Percentiles rank a stretch among this genome's conserved stretches.
phyloP scores from a whole-genome alignment of 2,888 invertebrate genomes.

The Germaria angustata region DNA sequence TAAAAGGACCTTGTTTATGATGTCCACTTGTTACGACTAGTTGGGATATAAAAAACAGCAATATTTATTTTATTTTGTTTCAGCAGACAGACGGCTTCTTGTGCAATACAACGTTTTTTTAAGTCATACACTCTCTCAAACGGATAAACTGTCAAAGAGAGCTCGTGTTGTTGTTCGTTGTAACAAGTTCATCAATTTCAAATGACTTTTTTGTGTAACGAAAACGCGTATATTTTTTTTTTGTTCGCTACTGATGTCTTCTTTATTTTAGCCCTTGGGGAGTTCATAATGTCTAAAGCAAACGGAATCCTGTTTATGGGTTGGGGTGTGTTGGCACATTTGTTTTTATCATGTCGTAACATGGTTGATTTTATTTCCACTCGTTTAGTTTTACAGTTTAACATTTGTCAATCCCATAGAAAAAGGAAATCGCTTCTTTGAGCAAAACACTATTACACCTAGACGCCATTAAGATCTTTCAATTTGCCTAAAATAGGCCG shows the following conservation, averaged over 20 bases:
- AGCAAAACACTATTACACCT: neutral
- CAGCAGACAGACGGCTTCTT: constrained; percentile 26
- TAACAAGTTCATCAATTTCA: constrained; percentile 77
- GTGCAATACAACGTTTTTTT: constrained; percentile 26
- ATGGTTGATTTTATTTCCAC: constrained; percentile 66
- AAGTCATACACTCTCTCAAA: neutral
- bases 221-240: constrained; percentile 55
- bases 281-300: constrained; percentile 3
- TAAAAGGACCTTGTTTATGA: constrained; percentile 43
- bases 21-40: constrained; percentile 57
- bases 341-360: constrained; percentile 71
- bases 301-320: neutral
- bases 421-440: constrained; percentile 45
- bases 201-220: constrained; percentile 69
- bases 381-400: constrained; percentile 74
- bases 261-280: constrained; percentile 52
- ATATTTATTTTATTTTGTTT: constrained; percentile 39
- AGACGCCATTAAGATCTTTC: constrained; percentile 31
- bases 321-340: constrained; percentile 70
- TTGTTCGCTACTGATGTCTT: constrained; percentile 50
- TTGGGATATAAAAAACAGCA: constrained; percentile 17
- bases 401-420: constrained; percentile 71
- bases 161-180: constrained; percentile 36
- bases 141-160: neutral
- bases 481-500: constrained; percentile 43